Percentiles rank a stretch among this genome's conserved stretches.
These are phyloP conservation scores for Trachemys scripta DNA, from an alignment of 2,113 vertebrate species.

Conservation along the genomic window DNA sequence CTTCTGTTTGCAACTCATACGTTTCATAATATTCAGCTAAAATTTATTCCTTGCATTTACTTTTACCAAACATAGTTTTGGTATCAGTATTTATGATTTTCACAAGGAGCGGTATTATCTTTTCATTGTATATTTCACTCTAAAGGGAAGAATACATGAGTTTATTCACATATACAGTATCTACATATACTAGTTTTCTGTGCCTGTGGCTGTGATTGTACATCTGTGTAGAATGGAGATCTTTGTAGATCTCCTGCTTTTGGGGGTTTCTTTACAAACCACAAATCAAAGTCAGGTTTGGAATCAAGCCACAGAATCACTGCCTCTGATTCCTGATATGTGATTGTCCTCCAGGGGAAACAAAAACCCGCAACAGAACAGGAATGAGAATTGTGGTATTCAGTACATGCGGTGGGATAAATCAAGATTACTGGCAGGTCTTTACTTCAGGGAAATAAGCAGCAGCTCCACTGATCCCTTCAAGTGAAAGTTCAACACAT, in stretches of 20 bases:
- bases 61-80: background rate
- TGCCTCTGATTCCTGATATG: background rate
- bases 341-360: background rate
- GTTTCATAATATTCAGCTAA: background rate
- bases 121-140: background rate
- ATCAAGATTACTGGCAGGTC: rapidly evolving
- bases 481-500: background rate
- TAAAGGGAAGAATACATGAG: background rate
- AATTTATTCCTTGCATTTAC: background rate
- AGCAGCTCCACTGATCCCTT: background rate
- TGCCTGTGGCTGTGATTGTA: background rate
- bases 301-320: background rate
- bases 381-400: background rate
- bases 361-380: background rate
- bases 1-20: background rate
- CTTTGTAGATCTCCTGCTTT: background rate
- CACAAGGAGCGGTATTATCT: background rate
- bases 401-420: background rate
- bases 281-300: background rate
- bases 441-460: background rate
- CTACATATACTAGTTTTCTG: too few species aligned
- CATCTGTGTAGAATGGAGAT: background rate
- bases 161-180: too few species aligned
- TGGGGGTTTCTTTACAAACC: background rate
- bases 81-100: background rate